Conservation (phyloP, 2,888 invertebrate genomes). For the Drosophila suboccidentalis region DNA sequence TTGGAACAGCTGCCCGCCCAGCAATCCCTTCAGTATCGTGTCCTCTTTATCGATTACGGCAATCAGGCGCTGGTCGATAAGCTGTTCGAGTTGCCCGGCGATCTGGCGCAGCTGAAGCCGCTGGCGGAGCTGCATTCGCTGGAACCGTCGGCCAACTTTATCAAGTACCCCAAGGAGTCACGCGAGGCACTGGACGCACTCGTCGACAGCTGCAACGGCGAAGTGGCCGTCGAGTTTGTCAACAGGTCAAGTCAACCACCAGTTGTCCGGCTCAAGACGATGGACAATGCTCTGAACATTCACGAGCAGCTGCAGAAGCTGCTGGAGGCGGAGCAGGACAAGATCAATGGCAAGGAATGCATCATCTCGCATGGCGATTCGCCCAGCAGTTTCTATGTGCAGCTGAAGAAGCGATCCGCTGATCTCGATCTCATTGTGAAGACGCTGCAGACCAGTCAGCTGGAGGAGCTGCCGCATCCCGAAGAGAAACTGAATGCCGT, state of each 20-base stretch:
- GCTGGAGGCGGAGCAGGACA: conserved; percentile 54
- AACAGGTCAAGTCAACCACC: conserved; percentile 66
- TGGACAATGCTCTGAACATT: conserved; percentile 73
- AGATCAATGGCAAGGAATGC: conserved; percentile 83
- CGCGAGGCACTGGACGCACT: conserved; percentile 76
- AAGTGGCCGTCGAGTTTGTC: conserved; percentile 76
- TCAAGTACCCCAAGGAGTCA: conserved; percentile 70
- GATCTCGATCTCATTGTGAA: conserved; percentile 77
- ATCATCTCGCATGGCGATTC: conserved; percentile 89
- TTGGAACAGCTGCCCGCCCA: conserved; percentile 87
- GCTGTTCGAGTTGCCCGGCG: conserved; percentile 88
- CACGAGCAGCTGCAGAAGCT: conserved; percentile 76
- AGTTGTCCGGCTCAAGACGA: conserved; percentile 71
- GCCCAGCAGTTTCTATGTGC: conserved; percentile 91
- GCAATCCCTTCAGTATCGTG: conserved; percentile 87
- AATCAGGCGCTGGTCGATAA: conserved; percentile 87
- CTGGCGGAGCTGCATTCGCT: conserved; percentile 88
- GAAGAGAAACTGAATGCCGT: conserved; percentile 45
- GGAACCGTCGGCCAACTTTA: conserved; percentile 87
- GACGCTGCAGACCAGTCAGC: conserved; percentile 68
- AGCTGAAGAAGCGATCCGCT: conserved; percentile 86
- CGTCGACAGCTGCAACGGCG: conserved; percentile 75
- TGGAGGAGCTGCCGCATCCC: conserved; percentile 32
- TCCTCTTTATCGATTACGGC: conserved; percentile 91
- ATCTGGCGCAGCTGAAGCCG: conserved; percentile 87